Percentiles rank a stretch among this genome's conserved stretches.
Evolutionary conservation across 2,797 vertebrate genomes (phyloP).

Genomic region (Bradypus variegatus): DNA sequence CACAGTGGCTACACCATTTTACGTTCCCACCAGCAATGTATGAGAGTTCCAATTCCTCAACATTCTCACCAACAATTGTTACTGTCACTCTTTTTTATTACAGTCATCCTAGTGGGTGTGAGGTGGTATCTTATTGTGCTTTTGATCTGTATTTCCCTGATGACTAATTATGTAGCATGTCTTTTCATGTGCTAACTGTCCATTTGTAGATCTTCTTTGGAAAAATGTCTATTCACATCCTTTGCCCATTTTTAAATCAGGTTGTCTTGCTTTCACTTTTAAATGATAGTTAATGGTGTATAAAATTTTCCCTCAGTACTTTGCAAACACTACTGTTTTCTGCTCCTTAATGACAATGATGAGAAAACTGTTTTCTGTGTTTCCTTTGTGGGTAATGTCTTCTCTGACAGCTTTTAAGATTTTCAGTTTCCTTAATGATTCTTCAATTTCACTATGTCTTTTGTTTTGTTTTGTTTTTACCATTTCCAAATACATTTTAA

Average conservation of each 20-base stretch:
- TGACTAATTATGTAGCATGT: neutral
- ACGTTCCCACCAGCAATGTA: neutral
- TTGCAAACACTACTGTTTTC: neutral
- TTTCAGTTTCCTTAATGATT: neutral
- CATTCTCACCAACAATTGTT: neutral
- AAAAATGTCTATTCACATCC: too few species aligned
- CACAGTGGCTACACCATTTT: too few species aligned
- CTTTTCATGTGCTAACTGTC: too few species aligned
- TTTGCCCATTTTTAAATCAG: too few species aligned
- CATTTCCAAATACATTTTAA: constrained; percentile 23
- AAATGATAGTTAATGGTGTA: too few species aligned
- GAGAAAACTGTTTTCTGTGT: neutral
- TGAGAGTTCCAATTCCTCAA: neutral
- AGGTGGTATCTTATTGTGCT: neutral
- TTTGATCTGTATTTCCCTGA: neutral
- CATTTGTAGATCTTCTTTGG: too few species aligned
- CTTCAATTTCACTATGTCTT: neutral
- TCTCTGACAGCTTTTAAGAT: constrained; percentile 20
- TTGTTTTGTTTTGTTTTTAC: constrained; percentile 17
- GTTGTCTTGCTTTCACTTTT: too few species aligned
- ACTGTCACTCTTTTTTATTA: neutral
- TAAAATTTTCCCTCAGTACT: too few species aligned
- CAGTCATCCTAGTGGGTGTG: neutral
- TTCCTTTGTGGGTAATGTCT: neutral
- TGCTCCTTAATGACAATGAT: neutral